Percentiles rank a stretch among this genome's conserved stretches.
These are phyloP conservation scores for Myopa testacea DNA, from an alignment of 2,888 invertebrate species.

Conservation along the genomic window DNA sequence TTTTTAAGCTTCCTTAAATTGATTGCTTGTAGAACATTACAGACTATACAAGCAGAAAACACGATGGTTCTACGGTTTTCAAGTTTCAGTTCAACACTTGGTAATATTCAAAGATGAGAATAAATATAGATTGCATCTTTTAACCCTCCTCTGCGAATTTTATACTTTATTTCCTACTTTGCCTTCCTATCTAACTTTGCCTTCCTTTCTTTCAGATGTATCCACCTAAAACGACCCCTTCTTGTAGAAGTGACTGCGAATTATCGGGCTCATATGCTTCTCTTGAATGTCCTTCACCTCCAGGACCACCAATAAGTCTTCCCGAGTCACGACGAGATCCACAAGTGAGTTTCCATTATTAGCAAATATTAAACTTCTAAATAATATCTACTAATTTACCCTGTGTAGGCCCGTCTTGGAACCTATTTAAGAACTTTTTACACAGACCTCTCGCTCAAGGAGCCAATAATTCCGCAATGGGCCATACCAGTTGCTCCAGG, in stretches of 20 bases:
- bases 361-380: not conserved
- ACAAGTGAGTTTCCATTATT: conserved; percentile 50
- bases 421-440: conserved; percentile 70
- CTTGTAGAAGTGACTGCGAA: conserved; percentile 58
- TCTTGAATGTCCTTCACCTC: conserved; percentile 61
- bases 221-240: conserved; percentile 56
- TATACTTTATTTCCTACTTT: not conserved
- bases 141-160: too few relatives aligned
- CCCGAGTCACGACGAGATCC: conserved; percentile 59
- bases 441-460: conserved; percentile 69
- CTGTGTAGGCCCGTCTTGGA: conserved; percentile 57
- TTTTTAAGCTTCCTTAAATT: not conserved
- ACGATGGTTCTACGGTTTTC: too few relatives aligned
- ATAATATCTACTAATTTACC: not conserved
- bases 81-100: too few relatives aligned
- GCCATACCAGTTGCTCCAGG: conserved; percentile 69
- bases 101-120: too few relatives aligned
- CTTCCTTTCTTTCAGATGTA: conserved; percentile 52
- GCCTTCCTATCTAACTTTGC: not conserved
- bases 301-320: conserved; percentile 58
- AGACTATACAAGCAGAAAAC: too few relatives aligned
- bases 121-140: too few relatives aligned
- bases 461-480: conserved; percentile 69
- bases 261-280: conserved; percentile 60
- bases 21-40: too few relatives aligned